phyloP scores from a whole-genome alignment of 2,797 vertebrate genomes.

The Sebastes vulpes region DNA sequence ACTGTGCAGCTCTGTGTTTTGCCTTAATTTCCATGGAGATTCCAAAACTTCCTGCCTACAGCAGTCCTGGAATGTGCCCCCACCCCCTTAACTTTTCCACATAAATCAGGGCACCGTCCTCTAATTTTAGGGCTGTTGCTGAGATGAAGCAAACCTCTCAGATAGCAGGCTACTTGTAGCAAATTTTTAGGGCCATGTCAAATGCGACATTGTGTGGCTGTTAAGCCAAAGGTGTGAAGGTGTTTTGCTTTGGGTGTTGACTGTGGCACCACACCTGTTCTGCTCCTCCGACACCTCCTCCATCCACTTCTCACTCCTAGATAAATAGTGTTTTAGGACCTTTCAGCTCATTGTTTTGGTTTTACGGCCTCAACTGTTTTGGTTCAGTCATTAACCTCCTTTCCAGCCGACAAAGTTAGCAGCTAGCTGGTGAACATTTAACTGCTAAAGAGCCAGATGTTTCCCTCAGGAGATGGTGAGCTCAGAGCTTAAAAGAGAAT shows the following conservation, averaged over 20 bases:
- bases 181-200: neutral
- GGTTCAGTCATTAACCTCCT: neutral
- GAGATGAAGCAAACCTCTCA: conserved; percentile 53
- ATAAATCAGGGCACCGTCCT: conserved; percentile 79
- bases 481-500: neutral
- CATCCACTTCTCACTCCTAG: neutral
- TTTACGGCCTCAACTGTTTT: neutral
- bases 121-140: conserved; percentile 68
- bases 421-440: neutral
- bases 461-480: neutral
- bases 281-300: neutral
- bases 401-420: too few relatives aligned
- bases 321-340: neutral
- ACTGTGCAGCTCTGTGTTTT: conserved; percentile 79
- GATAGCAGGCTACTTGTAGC: conserved; percentile 23
- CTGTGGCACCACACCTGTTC: conserved; percentile 2
- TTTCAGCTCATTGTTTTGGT: neutral
- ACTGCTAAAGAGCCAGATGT: neutral
- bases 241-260: conserved; percentile 3
- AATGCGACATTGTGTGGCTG: neutral
- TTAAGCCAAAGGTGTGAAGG: neutral
- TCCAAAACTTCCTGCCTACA: conserved; percentile 86
- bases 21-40: conserved; percentile 86
- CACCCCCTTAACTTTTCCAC: conserved; percentile 75
- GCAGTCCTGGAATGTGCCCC: conserved; percentile 81